These are phyloP conservation scores for Odocoileus virginianus DNA, from an alignment of 2,113 vertebrate genomes.

Conservation along the genomic window DNA sequence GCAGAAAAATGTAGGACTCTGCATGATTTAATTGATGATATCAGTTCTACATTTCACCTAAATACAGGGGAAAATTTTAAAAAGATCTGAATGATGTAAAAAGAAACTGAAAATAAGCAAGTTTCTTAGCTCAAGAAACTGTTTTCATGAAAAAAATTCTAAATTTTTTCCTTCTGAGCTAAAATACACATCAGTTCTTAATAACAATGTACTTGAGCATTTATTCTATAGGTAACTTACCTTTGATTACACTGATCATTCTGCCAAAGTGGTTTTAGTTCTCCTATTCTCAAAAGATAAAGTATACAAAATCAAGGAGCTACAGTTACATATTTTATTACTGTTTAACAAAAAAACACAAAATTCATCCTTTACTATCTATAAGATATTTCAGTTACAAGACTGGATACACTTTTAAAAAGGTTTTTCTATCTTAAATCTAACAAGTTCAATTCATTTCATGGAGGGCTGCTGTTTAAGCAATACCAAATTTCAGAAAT, in stretches of 20 bases:
- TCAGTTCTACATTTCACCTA: not conserved
- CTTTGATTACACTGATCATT: slow-evolving; percentile 32
- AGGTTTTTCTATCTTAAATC: not conserved
- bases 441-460: slow-evolving; percentile 27
- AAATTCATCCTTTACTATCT: not conserved
- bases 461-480: not conserved
- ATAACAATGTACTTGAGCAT: not conserved
- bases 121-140: not conserved
- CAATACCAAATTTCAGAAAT: slow-evolving; percentile 41
- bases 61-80: not conserved
- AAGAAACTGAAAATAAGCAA: slow-evolving; percentile 18
- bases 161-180: not conserved
- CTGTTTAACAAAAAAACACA: slow-evolving; percentile 4
- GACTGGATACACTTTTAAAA: not conserved
- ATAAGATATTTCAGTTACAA: slow-evolving; percentile 14
- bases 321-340: slow-evolving; percentile 79
- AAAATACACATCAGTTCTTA: not conserved
- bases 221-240: not conserved
- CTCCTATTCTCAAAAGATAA: slow-evolving; percentile 79
- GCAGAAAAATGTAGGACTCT: not conserved
- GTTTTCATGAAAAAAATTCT: not conserved
- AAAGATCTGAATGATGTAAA: not conserved
- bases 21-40: not conserved
- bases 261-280: slow-evolving; percentile 43
- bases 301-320: slow-evolving; percentile 64